phyloP scores from a whole-genome alignment of 2,888 invertebrate species.

The Habroteleia sp. region DNA sequence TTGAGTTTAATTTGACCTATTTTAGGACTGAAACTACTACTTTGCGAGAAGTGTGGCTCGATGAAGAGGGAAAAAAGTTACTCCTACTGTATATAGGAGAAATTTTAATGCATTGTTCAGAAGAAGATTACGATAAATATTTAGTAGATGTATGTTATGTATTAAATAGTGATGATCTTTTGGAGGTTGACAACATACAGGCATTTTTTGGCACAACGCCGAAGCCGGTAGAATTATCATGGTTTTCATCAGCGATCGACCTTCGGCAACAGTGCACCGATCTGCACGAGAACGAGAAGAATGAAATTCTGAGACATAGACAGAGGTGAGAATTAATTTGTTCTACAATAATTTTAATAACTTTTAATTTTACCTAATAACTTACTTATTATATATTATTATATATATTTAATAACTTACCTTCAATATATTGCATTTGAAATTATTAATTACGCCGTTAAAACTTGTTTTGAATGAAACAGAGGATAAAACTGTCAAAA shows the following conservation, averaged over 20 bases:
- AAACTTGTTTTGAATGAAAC: too few species aligned
- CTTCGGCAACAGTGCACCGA: background rate
- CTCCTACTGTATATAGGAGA: conserved; percentile 76
- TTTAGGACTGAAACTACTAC: conserved; percentile 73
- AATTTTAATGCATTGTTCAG: conserved; percentile 73
- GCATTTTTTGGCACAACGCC: conserved; percentile 52
- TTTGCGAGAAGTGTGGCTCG: conserved; percentile 74
- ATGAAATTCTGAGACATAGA: background rate
- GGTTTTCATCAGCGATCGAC: background rate
- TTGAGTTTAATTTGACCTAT: conserved; percentile 36
- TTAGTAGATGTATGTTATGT: conserved; percentile 48
- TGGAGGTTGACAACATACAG: conserved; percentile 18
- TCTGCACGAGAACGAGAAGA: background rate
- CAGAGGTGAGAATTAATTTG: background rate
- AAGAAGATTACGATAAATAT: conserved; percentile 67
- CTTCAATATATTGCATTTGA: too few species aligned
- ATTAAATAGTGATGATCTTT: conserved; percentile 4
- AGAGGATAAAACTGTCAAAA: too few species aligned
- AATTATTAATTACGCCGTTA: too few species aligned
- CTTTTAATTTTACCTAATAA: too few species aligned
- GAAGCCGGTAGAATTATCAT: conserved; percentile 39
- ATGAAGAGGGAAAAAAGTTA: conserved; percentile 69
- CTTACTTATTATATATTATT: too few species aligned
- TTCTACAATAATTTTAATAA: too few species aligned
- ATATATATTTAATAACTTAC: too few species aligned